Percentiles rank a stretch among this genome's conserved stretches.
Evolutionary conservation across 2,888 invertebrate genomes (phyloP).

Genomic region (Galeruca laticollis): DNA sequence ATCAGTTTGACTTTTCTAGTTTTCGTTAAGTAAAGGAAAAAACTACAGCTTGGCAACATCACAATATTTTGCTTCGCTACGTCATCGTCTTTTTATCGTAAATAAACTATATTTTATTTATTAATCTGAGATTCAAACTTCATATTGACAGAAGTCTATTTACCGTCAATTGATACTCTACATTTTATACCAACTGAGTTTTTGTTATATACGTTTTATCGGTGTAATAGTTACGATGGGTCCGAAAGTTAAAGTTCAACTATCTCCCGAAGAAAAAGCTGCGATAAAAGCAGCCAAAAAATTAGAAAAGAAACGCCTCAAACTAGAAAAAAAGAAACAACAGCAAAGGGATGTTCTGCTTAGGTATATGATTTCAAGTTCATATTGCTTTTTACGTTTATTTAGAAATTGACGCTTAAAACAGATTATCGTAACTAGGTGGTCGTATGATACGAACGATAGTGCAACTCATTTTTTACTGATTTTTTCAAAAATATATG

Average conservation of each 20-base stretch:
- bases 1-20: too few relatives aligned
- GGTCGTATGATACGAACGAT: too few relatives aligned
- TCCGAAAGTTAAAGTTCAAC: neutral
- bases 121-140: neutral
- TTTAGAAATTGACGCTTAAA: too few relatives aligned
- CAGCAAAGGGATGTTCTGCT: slow-evolving; percentile 59
- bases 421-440: too few relatives aligned
- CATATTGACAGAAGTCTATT: neutral
- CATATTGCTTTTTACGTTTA: too few relatives aligned
- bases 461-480: too few relatives aligned
- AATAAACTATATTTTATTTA: too few relatives aligned
- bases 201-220: neutral
- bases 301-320: slow-evolving; percentile 53
- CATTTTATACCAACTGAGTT: neutral
- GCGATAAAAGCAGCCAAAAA: slow-evolving; percentile 50
- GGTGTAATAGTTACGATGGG: neutral
- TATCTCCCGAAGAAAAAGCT: slow-evolving; percentile 53
- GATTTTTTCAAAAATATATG: too few relatives aligned
- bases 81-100: too few relatives aligned
- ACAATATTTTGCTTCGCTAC: too few relatives aligned
- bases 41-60: too few relatives aligned
- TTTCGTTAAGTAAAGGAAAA: too few relatives aligned
- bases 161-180: neutral
- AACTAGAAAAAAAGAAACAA: slow-evolving; percentile 55
- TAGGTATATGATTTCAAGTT: neutral